These are phyloP conservation scores for Allobates femoralis DNA, from an alignment of 2,797 vertebrate species.

Conservation along the genomic window DNA sequence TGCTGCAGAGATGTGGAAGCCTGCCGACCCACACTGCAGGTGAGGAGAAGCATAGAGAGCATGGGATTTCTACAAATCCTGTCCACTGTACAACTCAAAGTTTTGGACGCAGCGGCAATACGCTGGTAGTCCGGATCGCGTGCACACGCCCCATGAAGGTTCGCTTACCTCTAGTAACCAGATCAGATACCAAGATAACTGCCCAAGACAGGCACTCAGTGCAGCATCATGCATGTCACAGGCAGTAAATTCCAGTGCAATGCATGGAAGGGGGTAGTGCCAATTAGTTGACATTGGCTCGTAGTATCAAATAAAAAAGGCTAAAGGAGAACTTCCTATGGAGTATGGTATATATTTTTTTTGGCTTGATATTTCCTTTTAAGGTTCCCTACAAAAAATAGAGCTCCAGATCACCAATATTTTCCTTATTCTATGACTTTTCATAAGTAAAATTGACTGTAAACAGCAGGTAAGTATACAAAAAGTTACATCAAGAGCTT, in stretches of 20 bases:
- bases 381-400: not conserved
- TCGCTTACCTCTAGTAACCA: too few relatives aligned
- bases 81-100: too few relatives aligned
- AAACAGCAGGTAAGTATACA: constrained; percentile 14
- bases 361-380: not conserved
- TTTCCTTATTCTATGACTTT: too few relatives aligned
- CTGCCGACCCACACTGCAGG: too few relatives aligned
- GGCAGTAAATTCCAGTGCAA: not conserved
- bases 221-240: not conserved
- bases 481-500: not conserved
- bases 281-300: not conserved
- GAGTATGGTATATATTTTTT: not conserved
- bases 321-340: not conserved
- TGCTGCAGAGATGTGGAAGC: too few relatives aligned
- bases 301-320: not conserved
- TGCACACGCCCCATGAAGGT: too few relatives aligned
- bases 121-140: too few relatives aligned
- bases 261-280: not conserved
- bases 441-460: not conserved
- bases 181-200: too few relatives aligned
- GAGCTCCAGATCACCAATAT: not conserved
- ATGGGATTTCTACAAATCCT: too few relatives aligned
- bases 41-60: too few relatives aligned
- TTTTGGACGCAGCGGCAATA: too few relatives aligned
- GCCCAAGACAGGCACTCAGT: not conserved